A percentile compares a stretch with the other conserved stretches of the same genome.
These are phyloP conservation scores for Stegodyphus mimosarum DNA, from an alignment of 1,140 invertebrate genomes.

Conservation along the genomic window DNA sequence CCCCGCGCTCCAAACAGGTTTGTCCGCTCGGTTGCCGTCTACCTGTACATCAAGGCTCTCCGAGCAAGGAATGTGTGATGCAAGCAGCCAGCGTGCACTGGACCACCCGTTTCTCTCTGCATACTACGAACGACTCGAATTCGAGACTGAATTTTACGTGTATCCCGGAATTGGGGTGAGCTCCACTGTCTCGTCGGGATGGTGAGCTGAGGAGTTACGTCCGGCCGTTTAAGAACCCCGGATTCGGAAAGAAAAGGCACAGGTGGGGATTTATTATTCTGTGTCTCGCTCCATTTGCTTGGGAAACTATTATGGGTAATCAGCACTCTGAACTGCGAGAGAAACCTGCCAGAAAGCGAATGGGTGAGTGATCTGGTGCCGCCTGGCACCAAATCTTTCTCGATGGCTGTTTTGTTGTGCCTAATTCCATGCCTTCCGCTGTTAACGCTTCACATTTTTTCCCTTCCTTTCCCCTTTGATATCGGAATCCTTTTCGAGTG, in stretches of 20 bases:
- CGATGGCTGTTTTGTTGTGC: not conserved
- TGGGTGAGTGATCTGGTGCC: slow-evolving; percentile 31
- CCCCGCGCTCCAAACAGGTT: slow-evolving; percentile 46
- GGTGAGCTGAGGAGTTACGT: not conserved
- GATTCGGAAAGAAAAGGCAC: not conserved
- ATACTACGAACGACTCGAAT: not conserved
- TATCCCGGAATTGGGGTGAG: slow-evolving; percentile 2
- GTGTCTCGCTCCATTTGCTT: slow-evolving; percentile 25
- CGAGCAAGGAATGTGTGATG: slow-evolving; percentile 47
- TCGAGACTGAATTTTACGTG: not conserved
- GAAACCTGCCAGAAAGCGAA: slow-evolving; percentile 47
- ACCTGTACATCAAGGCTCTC: slow-evolving; percentile 57
- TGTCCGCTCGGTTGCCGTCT: slow-evolving; percentile 32
- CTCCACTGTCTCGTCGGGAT: not conserved
- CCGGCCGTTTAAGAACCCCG: not conserved
- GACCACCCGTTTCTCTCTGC: not conserved
- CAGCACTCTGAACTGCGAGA: slow-evolving; percentile 50
- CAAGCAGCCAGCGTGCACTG: slow-evolving; percentile 24
- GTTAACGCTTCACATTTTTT: slow-evolving; percentile 1
- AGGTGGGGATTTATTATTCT: not conserved
- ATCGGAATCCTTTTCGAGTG: not conserved
- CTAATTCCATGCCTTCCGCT: not conserved
- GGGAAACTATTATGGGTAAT: slow-evolving; percentile 35
- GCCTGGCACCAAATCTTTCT: not conserved
- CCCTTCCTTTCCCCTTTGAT: slow-evolving; percentile 10